These are phyloP conservation scores for Campoplex nolae DNA, from an alignment of 2,888 invertebrate species.

Conservation along the genomic window DNA sequence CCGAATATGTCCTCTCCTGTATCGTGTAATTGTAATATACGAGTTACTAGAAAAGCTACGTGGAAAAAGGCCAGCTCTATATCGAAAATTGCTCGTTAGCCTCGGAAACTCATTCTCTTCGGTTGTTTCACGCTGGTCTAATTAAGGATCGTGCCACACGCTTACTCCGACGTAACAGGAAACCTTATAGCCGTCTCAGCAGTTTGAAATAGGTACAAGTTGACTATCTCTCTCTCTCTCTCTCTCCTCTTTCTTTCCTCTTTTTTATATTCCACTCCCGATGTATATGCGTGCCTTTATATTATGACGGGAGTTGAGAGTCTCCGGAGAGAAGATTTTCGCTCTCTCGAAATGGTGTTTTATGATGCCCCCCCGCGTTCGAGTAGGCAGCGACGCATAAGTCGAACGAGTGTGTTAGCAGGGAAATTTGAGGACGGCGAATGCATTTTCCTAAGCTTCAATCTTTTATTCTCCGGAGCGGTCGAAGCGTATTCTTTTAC, in stretches of 20 bases:
- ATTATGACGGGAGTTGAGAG: not conserved
- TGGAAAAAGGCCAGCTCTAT: constrained; percentile 23
- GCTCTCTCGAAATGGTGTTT: constrained; percentile 13
- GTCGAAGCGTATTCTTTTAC: not conserved
- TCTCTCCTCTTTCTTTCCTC: not conserved
- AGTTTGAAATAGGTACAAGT: constrained; percentile 31
- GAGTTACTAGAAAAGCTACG: not conserved
- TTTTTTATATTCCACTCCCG: not conserved
- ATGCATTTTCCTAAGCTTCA: not conserved
- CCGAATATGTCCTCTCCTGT: not conserved
- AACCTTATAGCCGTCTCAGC: constrained; percentile 20
- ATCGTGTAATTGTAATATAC: constrained; percentile 12
- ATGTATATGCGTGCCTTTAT: not conserved
- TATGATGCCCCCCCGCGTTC: not conserved
- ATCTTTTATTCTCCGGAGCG: not conserved
- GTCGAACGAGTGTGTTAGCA: not conserved
- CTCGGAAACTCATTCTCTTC: constrained; percentile 47
- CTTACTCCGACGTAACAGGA: constrained; percentile 46
- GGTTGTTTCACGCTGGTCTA: constrained; percentile 58
- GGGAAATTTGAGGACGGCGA: not conserved
- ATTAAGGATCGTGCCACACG: constrained; percentile 64
- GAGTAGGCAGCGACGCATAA: not conserved
- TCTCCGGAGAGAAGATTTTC: not conserved
- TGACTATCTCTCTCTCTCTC: not conserved
- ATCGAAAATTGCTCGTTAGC: constrained; percentile 69